Base-by-base conservation (phyloP, 2,888 invertebrate species). In the Trileptium ribeirensis region DNA sequence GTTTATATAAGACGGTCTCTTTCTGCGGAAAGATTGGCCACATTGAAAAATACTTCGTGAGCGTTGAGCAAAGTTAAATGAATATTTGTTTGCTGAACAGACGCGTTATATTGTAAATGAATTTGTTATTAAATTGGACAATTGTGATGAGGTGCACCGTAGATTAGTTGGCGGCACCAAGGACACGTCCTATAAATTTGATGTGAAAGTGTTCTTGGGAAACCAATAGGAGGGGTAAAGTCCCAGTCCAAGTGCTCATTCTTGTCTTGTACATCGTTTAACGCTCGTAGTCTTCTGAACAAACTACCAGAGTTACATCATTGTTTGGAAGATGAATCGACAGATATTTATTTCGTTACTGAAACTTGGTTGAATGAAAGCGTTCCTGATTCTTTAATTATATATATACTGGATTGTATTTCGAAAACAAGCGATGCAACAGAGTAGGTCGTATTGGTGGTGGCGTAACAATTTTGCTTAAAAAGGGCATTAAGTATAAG, bases 241-340 rank as follows among this genome's bases (percentile, higher is more conserved):
- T n/a, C n/a, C n/a, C n/a, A n/a, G n/a, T n/a, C n/a, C n/a, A n/a
- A n/a, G n/a, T n/a, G n/a, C n/a, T n/a, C n/a, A n/a, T n/a, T n/a
- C n/a, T n/a, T n/a, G n/a, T n/a, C n/a, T n/a, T n/a, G n/a, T n/a
- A n/a, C n/a, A n/a, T n/a, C n/a, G n/a, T n/a, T 70, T 8, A 70
- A 70, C 70, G 70, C 70, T 19, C 70, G 70, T 19, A 70, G 70
- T 70, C 70, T 70, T 8, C 15, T 70, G 31, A 70, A 70, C 33
- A 70, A 70, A 31, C n/a, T 70, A 36, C 3, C 31, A 15, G 36
- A 70, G 33, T 70, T 70, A 29, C 31, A 70, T 15, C 33, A 15
- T 29, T 19, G 15, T 19, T 15, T 70, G 8, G 33, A 29, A 15
- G 33, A 70, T 15, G 70, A 70, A 8, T 8, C 15, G 15, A 15